Evolutionary conservation across 2,888 invertebrate species (phyloP).

Genomic region (Limnephilus lunatus): DNA sequence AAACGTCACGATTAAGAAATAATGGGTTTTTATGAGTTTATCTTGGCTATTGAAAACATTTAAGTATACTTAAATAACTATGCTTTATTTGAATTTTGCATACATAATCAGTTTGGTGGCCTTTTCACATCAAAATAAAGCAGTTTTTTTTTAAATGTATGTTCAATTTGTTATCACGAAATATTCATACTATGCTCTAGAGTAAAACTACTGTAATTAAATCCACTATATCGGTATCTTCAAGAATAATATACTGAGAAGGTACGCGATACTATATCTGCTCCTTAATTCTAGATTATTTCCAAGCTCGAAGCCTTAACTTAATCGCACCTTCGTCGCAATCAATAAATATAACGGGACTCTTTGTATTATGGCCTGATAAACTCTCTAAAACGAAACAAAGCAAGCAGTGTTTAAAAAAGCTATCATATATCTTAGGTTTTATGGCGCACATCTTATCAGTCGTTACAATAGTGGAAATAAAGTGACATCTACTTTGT

Average conservation of each 20-base stretch:
- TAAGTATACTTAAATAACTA: no score
- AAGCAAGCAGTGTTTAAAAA: conserved; percentile 12
- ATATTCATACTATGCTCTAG: neutral
- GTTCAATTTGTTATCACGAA: no score
- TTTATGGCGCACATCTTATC: conserved; percentile 45
- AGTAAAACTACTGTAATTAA: neutral
- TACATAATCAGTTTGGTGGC: no score
- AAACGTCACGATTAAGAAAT: no score
- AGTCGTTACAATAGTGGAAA: conserved; percentile 52
- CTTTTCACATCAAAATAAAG: no score
- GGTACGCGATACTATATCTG: neutral
- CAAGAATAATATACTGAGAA: neutral
- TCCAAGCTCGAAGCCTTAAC: neutral
- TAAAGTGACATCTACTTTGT: conserved; percentile 53
- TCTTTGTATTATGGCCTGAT: neutral
- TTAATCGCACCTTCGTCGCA: neutral
- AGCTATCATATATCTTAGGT: conserved; percentile 24
- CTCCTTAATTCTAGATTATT: neutral
- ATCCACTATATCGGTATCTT: neutral
- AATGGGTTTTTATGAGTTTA: no score
- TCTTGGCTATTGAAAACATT: no score
- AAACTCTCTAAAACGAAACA: neutral
- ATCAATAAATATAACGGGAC: neutral
- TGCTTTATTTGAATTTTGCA: no score
- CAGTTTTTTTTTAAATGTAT: no score